Conservation (phyloP, 2,113 vertebrate species). For the Phyllopteryx taeniolatus region DNA sequence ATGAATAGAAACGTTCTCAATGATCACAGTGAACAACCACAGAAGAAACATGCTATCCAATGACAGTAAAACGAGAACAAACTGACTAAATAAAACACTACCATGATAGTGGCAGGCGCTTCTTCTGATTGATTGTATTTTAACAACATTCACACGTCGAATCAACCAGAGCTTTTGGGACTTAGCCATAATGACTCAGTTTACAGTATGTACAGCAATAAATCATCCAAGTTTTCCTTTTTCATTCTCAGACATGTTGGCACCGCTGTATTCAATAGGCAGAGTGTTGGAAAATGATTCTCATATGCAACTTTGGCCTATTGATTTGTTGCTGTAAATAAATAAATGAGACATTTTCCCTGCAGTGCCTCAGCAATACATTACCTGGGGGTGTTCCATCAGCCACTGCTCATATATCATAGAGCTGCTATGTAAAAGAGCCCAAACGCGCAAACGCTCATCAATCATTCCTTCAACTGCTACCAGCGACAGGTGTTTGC, state of each 20-base stretch:
- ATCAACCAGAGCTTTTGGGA: conserved; percentile 31
- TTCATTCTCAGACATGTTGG: conserved; percentile 20
- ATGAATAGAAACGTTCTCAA: neutral
- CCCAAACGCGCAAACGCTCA: conserved; percentile 34
- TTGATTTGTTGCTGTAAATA: conserved; percentile 43
- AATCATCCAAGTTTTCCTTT: conserved; percentile 12
- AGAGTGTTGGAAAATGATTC: conserved; percentile 35
- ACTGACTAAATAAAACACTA: conserved; percentile 4
- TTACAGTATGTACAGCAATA: conserved; percentile 28
- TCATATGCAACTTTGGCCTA: conserved; percentile 35
- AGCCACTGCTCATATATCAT: conserved; percentile 36
- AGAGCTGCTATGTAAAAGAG: conserved; percentile 8
- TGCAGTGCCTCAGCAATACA: conserved; percentile 12
- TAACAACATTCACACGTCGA: conserved; percentile 36
- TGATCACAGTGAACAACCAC: neutral
- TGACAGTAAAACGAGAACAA: conserved; percentile 2
- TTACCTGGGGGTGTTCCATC: conserved; percentile 12
- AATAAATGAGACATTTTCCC: conserved; percentile 19
- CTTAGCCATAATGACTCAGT: conserved; percentile 34
- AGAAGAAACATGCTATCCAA: neutral
- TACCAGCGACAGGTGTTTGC: conserved; percentile 14
- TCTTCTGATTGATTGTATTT: conserved; percentile 29
- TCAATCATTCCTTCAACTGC: conserved; percentile 47
- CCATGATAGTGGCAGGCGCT: conserved; percentile 4
- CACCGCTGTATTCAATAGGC: conserved; percentile 17